phyloP scores from a whole-genome alignment of 2,888 invertebrate genomes.

The Dichetophora obliterata region DNA sequence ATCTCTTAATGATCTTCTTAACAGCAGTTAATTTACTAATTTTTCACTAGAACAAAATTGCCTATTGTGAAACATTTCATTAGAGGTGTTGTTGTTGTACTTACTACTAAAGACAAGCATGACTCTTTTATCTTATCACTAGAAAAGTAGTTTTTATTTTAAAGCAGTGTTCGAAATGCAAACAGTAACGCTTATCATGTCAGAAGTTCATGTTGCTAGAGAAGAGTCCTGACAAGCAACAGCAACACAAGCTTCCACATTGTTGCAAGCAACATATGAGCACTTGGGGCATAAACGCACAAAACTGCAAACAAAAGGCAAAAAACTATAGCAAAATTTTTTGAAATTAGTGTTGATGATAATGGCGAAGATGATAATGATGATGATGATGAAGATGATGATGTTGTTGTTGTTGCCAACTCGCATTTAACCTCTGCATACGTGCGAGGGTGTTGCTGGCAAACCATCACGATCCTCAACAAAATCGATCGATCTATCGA shows the following conservation, averaged over 20 bases:
- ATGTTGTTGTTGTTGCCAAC: neutral
- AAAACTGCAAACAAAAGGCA: neutral
- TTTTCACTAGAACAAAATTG: no score
- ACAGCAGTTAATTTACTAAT: no score
- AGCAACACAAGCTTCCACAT: slow-evolving; percentile 20
- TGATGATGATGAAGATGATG: neutral
- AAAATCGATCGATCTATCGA: slow-evolving; percentile 18
- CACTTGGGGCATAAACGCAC: neutral
- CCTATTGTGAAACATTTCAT: no score
- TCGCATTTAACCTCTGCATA: slow-evolving; percentile 28
- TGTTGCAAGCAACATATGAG: slow-evolving; percentile 7
- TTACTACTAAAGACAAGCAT: neutral
- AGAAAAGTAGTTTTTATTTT: neutral
- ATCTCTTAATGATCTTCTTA: no score
- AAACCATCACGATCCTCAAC: slow-evolving; percentile 1
- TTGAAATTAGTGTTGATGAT: neutral
- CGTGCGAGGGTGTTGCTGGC: slow-evolving; percentile 36
- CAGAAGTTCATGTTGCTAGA: slow-evolving; percentile 13
- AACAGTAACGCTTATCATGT: slow-evolving; percentile 3
- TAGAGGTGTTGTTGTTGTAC: no score
- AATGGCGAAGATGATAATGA: neutral
- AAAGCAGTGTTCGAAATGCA: neutral
- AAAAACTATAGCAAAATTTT: neutral
- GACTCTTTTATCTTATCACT: slow-evolving; percentile 3
- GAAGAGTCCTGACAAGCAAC: slow-evolving; percentile 29